Conservation (phyloP, 2,797 vertebrate species). For the Oreochromis mossambicus region DNA sequence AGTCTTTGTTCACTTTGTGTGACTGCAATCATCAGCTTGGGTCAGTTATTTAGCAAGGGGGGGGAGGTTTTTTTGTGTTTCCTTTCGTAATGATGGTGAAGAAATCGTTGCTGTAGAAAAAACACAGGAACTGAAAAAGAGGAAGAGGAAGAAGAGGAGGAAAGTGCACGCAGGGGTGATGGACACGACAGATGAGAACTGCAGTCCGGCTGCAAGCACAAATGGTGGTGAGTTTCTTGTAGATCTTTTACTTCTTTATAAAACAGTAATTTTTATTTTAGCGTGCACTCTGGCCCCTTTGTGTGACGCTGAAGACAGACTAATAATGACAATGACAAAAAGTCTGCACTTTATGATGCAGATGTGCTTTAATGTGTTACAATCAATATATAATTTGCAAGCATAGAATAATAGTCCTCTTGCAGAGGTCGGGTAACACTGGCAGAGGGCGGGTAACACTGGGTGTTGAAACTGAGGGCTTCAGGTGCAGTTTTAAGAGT, state of each 20-base stretch:
- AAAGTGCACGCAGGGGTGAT: conserved; percentile 27
- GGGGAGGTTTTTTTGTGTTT: neutral
- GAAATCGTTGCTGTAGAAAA: conserved; percentile 20
- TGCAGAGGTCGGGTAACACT: neutral
- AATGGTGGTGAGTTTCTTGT: conserved; percentile 47
- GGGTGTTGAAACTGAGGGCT: neutral
- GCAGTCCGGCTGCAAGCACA: neutral
- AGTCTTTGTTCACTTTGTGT: neutral
- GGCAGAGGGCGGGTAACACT: neutral
- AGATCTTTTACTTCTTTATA: neutral
- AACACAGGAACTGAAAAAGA: conserved; percentile 46
- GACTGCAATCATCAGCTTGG: neutral
- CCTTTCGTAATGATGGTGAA: conserved; percentile 1
- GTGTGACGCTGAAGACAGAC: neutral
- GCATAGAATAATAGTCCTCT: neutral
- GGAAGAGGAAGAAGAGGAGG: conserved; percentile 44
- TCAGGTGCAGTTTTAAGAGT: neutral
- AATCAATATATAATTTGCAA: neutral
- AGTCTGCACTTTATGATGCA: neutral
- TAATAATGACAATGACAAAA: neutral
- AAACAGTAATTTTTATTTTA: neutral
- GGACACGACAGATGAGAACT: conserved; percentile 34
- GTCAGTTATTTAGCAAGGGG: neutral
- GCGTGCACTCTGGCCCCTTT: neutral
- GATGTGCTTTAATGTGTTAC: neutral